Evolutionary conservation across 2,888 invertebrate species (phyloP), one percentile per base, ranked within the genome.

Genomic region (Synanthedon andrenaeformis): DNA sequence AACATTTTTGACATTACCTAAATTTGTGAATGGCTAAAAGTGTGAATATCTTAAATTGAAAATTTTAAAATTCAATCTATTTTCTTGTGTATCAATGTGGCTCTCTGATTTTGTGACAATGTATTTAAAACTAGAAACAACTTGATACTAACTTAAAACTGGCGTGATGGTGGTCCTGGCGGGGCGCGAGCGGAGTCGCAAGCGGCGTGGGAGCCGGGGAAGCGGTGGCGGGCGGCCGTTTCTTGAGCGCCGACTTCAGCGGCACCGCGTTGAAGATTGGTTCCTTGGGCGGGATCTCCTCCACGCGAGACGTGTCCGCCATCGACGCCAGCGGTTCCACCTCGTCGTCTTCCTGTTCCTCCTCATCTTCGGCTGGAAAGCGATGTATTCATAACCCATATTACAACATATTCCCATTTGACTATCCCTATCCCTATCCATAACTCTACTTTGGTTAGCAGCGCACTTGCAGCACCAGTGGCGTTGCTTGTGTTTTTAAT

Each of bases 281-380:
- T 89, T 96, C 96, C 84, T 96, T 96, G 56, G 96, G 96, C 64
- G 96, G 96, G 69, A 96, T 96, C 86, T 96, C 96, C 80, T 96
- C 96, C 58, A 96, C 92, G 62, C 95, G 91, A 55, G 92, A 92
- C 56, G 95, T 95, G 81, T 96, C 96, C 66, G 91, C 62, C 86
- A 86, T 80, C 89, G 87, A 66, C 82, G 86, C 68, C 82, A 87
- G 78, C 81, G 87, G 91, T 62, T 92, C 92, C 57, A 91, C 91
- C 57, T 92, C 92, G 51, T 91, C 91, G 62, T 91, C 91, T 58
- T 92, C 92, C 59, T 91, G 92, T 55, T 90, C 91, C 73, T 93
- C 92, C 64, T 86, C 85, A 60, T 87, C 85, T 69, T 87, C 88
- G 60, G 84, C 83, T 82, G 66, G 2, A 56, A n/a, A 58, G 28